phyloP scores from a whole-genome alignment of 1,140 invertebrate genomes.

The Gryllus bimaculatus region DNA sequence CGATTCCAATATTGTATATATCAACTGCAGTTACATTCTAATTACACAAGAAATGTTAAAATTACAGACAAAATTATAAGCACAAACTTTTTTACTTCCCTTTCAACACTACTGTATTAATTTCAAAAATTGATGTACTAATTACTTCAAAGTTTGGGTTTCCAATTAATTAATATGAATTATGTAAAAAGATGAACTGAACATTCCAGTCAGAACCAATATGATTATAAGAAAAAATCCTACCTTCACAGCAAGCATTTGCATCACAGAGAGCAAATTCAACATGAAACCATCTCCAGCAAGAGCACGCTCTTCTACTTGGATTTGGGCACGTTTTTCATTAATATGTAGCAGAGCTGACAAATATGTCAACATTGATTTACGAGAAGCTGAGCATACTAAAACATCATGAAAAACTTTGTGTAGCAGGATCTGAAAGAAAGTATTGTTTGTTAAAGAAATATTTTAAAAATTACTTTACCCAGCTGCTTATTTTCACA shows the following conservation, averaged over 20 bases:
- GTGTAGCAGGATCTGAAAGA: slow-evolving; percentile 52
- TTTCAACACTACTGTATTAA: too few species aligned
- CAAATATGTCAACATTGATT: slow-evolving; percentile 68
- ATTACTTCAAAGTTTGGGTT: too few species aligned
- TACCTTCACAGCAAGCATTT: slow-evolving; percentile 74
- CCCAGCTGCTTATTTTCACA: too few species aligned
- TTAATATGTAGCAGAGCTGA: slow-evolving; percentile 66
- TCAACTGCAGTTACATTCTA: too few species aligned
- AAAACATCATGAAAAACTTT: slow-evolving; percentile 76
- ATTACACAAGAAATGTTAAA: too few species aligned
- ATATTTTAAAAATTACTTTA: background rate
- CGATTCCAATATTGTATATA: too few species aligned
- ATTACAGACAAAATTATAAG: too few species aligned
- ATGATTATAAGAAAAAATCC: background rate
- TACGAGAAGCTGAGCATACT: slow-evolving; percentile 64
- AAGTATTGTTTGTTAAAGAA: background rate
- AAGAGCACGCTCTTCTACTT: slow-evolving; percentile 73
- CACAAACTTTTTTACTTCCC: too few species aligned
- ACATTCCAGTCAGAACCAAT: background rate
- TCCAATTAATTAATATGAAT: too few species aligned
- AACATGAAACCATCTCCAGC: slow-evolving; percentile 91
- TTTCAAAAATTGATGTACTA: too few species aligned
- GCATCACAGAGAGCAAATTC: slow-evolving; percentile 82
- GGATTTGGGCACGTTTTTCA: slow-evolving; percentile 79
- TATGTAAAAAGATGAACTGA: background rate